phyloP scores from a whole-genome alignment of 2,113 vertebrate species.

The Prionailurus bengalensis region DNA sequence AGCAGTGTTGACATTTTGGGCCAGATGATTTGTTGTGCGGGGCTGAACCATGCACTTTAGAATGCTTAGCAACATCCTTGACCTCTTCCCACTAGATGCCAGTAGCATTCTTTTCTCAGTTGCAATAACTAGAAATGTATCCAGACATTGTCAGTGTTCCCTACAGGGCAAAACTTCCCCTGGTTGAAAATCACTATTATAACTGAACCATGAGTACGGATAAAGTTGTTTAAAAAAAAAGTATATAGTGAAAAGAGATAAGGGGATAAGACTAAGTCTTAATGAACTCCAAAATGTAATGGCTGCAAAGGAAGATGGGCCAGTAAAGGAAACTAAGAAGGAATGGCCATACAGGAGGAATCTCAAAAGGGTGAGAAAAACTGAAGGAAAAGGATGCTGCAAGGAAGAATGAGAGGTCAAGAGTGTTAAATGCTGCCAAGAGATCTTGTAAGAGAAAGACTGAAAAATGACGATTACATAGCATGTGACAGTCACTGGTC shows the following conservation, averaged over 20 bases:
- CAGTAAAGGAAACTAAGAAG: background rate
- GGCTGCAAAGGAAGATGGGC: background rate
- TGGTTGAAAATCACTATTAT: background rate
- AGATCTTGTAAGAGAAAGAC: background rate
- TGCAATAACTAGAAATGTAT: background rate
- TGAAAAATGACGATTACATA: background rate
- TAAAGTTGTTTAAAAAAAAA: conserved; percentile 13
- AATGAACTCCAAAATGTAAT: conserved; percentile 28
- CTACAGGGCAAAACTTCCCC: background rate
- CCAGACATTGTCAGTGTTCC: background rate
- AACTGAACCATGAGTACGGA: background rate
- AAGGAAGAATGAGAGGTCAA: background rate
- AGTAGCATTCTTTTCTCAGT: background rate
- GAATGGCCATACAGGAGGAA: background rate
- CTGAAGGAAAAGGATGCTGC: background rate
- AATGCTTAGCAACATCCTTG: background rate
- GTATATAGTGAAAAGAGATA: background rate
- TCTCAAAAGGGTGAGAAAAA: background rate
- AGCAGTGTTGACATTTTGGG: background rate
- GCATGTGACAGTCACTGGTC: background rate
- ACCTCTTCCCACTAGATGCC: background rate
- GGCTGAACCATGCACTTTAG: background rate
- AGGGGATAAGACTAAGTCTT: background rate
- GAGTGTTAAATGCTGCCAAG: background rate
- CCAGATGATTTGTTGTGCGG: background rate